Percentiles rank a stretch among this genome's conserved stretches.
Evolutionary conservation across 2,888 invertebrate genomes (phyloP).

Genomic region (Pollenia griseotomentosa): DNA sequence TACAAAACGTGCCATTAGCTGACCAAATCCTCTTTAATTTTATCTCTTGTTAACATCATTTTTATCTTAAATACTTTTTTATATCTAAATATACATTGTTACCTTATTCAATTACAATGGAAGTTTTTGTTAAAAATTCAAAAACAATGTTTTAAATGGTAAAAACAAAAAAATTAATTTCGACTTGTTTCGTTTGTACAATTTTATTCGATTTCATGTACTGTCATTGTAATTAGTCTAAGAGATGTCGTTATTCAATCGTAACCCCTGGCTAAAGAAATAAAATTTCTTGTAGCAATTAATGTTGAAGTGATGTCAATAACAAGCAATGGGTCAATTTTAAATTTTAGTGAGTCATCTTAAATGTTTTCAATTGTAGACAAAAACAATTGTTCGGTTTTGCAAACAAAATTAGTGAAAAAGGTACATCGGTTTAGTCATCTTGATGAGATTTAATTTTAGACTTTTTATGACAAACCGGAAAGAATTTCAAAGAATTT

Average conservation of each 20-base stretch:
- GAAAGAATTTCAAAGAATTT: too few species aligned
- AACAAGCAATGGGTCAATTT: slow-evolving; percentile 4
- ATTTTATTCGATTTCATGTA: slow-evolving; percentile 12
- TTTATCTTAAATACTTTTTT: slow-evolving; percentile 37
- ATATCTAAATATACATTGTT: not conserved
- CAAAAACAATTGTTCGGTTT: slow-evolving; percentile 1
- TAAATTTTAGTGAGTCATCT: slow-evolving; percentile 51
- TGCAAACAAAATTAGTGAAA: not conserved
- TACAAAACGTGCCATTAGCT: too few species aligned
- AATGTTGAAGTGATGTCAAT: slow-evolving; percentile 15
- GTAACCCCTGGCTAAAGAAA: slow-evolving; percentile 29
- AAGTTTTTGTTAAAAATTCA: slow-evolving; percentile 1
- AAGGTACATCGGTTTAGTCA: not conserved
- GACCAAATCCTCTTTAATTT: not conserved
- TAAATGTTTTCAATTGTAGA: slow-evolving; percentile 10
- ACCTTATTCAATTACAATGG: slow-evolving; percentile 2
- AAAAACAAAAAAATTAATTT: slow-evolving; percentile 20
- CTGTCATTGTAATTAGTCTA: slow-evolving; percentile 56
- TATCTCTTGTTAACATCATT: slow-evolving; percentile 46
- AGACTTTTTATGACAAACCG: too few species aligned
- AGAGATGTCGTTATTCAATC: slow-evolving; percentile 6
- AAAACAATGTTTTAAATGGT: slow-evolving; percentile 26
- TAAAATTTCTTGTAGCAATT: slow-evolving; percentile 24
- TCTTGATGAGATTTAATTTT: not conserved
- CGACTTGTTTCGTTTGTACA: slow-evolving; percentile 17